phyloP scores from a whole-genome alignment of 2,888 invertebrate genomes.

The Papilio gigon region DNA sequence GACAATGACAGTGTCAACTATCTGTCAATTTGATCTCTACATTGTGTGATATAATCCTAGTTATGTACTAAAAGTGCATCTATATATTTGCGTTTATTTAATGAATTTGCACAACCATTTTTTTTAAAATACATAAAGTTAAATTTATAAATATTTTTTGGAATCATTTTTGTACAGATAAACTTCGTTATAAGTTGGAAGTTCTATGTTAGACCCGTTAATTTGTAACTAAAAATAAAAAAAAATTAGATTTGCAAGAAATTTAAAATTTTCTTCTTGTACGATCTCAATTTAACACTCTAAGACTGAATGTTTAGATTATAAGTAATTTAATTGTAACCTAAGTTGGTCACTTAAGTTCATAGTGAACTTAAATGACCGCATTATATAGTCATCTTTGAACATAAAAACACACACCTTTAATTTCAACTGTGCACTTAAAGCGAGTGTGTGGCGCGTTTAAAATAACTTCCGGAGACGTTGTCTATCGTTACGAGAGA shows the following conservation, averaged over 20 bases:
- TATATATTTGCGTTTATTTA: not conserved
- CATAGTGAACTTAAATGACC: not conserved
- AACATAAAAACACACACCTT: too few species aligned
- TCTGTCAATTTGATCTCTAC: not conserved
- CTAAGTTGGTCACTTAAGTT: not conserved
- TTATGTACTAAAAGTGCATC: not conserved
- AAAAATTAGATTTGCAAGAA: too few species aligned
- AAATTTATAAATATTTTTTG: not conserved
- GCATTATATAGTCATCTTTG: too few species aligned
- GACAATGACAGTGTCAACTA: not conserved
- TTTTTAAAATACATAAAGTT: not conserved
- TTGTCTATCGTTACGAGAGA: not conserved
- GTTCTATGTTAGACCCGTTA: too few species aligned
- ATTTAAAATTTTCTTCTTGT: not conserved
- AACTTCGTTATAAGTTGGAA: not conserved
- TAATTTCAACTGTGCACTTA: too few species aligned
- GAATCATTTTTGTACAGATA: not conserved
- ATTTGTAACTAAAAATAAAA: too few species aligned
- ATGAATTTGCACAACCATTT: too few species aligned
- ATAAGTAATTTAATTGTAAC: not conserved
- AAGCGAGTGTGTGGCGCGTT: too few species aligned
- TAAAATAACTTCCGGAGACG: too few species aligned
- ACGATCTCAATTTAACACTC: not conserved
- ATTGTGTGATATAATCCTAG: not conserved
- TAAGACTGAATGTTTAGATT: constrained; percentile 5